Evolutionary conservation across 2,888 invertebrate genomes (phyloP).

Genomic region (Heliconius erato): DNA sequence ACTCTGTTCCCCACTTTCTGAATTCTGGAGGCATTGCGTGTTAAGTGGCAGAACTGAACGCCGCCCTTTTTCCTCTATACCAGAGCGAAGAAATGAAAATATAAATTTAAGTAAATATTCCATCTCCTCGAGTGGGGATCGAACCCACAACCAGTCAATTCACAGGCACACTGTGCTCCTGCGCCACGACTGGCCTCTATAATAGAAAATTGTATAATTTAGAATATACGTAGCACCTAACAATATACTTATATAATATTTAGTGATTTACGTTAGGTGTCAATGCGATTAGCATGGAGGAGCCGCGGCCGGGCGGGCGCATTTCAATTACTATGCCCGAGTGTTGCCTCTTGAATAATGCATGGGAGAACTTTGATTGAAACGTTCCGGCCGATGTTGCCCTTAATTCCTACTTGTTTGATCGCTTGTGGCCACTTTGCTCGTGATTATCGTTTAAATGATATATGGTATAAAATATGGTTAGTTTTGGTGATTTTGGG

Average conservation of each 20-base stretch:
- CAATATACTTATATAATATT: slow-evolving; percentile 48
- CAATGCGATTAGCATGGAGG: slow-evolving; percentile 70
- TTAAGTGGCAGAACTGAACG: too few relatives aligned
- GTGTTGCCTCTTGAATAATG: slow-evolving; percentile 69
- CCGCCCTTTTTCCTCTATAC: too few relatives aligned
- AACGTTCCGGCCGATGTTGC: slow-evolving; percentile 63
- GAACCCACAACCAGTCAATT: too few relatives aligned
- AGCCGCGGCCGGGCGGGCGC: slow-evolving; percentile 64
- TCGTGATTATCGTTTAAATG: slow-evolving; percentile 18
- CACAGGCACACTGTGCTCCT: too few relatives aligned
- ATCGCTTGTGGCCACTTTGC: slow-evolving; percentile 50
- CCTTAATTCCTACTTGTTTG: slow-evolving; percentile 65
- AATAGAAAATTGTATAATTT: not conserved
- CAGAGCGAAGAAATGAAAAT: too few relatives aligned
- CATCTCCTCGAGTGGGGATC: too few relatives aligned
- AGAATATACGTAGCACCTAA: not conserved
- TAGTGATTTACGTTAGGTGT: slow-evolving; percentile 68
- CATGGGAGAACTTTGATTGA: slow-evolving; percentile 70
- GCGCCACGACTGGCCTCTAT: too few relatives aligned
- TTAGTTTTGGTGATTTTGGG: too few relatives aligned
- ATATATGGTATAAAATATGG: not conserved
- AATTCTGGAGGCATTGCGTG: too few relatives aligned
- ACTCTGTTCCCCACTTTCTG: too few relatives aligned
- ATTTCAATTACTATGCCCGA: slow-evolving; percentile 68
- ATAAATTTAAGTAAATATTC: too few relatives aligned